phyloP scores from a whole-genome alignment of 2,113 vertebrate species.

The Ardeotis arabs region DNA sequence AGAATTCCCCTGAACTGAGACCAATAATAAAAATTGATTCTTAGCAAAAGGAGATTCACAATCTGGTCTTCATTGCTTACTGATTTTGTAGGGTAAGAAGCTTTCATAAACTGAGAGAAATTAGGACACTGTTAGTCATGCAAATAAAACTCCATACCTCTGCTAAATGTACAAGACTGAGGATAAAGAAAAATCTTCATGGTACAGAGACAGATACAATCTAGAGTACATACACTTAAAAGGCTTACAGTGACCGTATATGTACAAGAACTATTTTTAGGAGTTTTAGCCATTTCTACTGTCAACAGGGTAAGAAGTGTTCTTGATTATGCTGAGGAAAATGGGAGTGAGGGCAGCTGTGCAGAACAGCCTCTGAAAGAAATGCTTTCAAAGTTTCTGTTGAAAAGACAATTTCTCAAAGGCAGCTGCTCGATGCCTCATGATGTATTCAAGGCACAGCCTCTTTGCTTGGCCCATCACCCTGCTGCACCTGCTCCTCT shows the following conservation, averaged over 20 bases:
- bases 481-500: constrained; percentile 59
- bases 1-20: not conserved
- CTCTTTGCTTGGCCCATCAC: constrained; percentile 46
- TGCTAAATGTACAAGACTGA: not conserved
- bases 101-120: not conserved
- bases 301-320: not conserved
- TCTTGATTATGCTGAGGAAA: not conserved
- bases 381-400: constrained; percentile 18
- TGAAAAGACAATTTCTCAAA: constrained; percentile 39
- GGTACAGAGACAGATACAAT: not conserved
- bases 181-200: not conserved
- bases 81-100: not conserved
- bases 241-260: not conserved
- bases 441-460: constrained; percentile 50
- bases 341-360: not conserved
- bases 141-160: not conserved
- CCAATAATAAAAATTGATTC: not conserved
- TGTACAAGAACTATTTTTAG: not conserved
- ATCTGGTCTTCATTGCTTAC: not conserved
- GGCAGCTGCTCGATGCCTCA: constrained; percentile 46
- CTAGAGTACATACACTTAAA: not conserved
- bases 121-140: not conserved
- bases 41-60: not conserved
- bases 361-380: not conserved
- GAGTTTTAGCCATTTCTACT: not conserved